phyloP scores from a whole-genome alignment of 2,888 invertebrate genomes.

The Cephus pygmeus region DNA sequence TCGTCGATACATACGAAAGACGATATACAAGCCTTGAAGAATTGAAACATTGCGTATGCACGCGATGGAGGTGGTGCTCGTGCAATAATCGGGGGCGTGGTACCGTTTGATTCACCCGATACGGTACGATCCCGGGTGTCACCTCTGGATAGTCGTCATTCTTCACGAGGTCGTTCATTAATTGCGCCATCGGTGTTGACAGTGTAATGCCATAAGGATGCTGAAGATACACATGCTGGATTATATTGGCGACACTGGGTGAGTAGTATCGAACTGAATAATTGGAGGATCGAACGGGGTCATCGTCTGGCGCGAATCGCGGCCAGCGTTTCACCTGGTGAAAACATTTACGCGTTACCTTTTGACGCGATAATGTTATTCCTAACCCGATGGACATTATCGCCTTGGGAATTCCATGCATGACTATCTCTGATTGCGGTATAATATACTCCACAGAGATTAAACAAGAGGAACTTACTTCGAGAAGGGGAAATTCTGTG shows the following conservation, averaged over 20 bases:
- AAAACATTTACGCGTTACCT: constrained; percentile 14
- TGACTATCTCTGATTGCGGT: background rate
- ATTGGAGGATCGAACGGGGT: background rate
- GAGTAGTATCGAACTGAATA: constrained; percentile 34
- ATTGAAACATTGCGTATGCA: background rate
- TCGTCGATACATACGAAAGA: background rate
- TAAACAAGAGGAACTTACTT: background rate
- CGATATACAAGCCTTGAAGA: background rate
- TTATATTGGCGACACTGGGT: constrained; percentile 63
- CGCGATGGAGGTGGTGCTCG: background rate
- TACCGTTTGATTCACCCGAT: constrained; percentile 36
- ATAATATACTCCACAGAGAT: background rate
- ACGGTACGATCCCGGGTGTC: background rate
- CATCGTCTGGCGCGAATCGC: constrained; percentile 4
- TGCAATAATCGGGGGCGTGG: constrained; percentile 37
- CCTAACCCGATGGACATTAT: background rate
- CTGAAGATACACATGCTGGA: constrained; percentile 64
- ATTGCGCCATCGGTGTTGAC: background rate
- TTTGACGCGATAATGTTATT: constrained; percentile 8
- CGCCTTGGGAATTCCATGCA: background rate
- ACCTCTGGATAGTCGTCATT: background rate
- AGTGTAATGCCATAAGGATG: constrained; percentile 35
- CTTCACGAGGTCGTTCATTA: background rate
- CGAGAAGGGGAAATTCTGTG: background rate
- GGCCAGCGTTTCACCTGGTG: constrained; percentile 20